Evolutionary conservation across 2,113 vertebrate species (phyloP), one percentile per base, ranked within the genome.

Genomic region (Xiphorhynchus elegans): DNA sequence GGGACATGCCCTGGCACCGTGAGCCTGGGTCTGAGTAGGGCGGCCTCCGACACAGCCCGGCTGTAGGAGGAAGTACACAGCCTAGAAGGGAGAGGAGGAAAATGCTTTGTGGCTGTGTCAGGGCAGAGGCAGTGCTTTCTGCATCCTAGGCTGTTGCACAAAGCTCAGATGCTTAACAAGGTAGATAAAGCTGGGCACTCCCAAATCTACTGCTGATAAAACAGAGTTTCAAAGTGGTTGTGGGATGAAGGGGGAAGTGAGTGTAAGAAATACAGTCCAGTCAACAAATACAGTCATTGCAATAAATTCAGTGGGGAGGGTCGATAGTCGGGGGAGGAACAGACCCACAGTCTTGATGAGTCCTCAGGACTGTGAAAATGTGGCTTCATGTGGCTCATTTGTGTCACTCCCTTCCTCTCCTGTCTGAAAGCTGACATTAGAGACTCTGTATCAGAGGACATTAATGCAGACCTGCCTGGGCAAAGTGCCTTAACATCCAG

Each of bases 1-100:
- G 72, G 52, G 49, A 79, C 18, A 10, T 73, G 52, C 39, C 62
- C 42, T 11, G 20, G 35, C 58, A 49, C 1, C 5, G 42, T 0
- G 1, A 10, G 12, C 11, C 17, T 62, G 42, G 21, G 56, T 44
- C 17, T 13, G 12, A 6, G 17, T 13, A 11, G 11, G 33, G 39
- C 20, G 6, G 10, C 17, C 15, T 0, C 10, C 60, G 28, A 14
- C 35, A 6, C 26, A 1, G 1, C 7, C 31, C 0, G 0, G 26
- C 69, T 73, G n/a, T 23, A 26, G 49, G 29, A 92, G 67, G 8
- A 50, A 62, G 11, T 2, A 2, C 2, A 3, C 9, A 33, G 53
- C 46, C 42, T 70, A 13, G 49, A 23, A 66, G 2, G 4, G 44
- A 78, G 24, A 52, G 49, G 35, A 60, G 44, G 44, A 47, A 74